Base-by-base conservation (phyloP, 1,140 invertebrate genomes). In the Trichoplusia ni region DNA sequence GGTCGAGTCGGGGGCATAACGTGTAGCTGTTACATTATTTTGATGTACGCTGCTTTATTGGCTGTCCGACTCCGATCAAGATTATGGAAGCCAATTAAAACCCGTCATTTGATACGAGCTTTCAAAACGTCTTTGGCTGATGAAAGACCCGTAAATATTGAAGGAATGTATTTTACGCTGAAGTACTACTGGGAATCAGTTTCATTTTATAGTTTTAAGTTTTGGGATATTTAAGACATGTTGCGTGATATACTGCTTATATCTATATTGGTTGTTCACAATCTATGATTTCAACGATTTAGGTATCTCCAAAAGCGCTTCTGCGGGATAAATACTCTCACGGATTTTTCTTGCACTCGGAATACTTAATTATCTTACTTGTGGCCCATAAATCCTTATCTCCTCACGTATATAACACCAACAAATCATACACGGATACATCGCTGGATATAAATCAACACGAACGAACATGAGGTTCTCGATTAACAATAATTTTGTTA, bases 401-500 rank as follows among this genome's bases (percentile, higher is more conserved):
- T 56, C 23, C 21, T 7, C 35, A 44, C 38, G 13, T 31, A 44
- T 23, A 37, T 54, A 11, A 44, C 38, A 38, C 19, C 38, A 44
- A 58, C 54, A 44, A 51, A 51, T 31, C 37, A 58, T 58, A 58
- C 37, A 31, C 23, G 38, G 21, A 58, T 54, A 54, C 25, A 54
- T 40, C 51, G 11, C 23, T 11, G 25, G 25, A 47, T 51, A 68
- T 64, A 60, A 54, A 69, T 69, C 54, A 69, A 31, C 23, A 49
- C 40, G 35, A 25, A 67, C 51, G 25, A 54, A 54, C 67, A 72
- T 65, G 71, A 67, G 40, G 42, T 46, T 67, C 62, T 51, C 63
- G 69, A 77, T 80, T 81, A 82, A 78, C 71, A 79, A 77, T 83
- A 82, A 83, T 83, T 82, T 77, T 49, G 78, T 84, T 81, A 82